A percentile compares a stretch with the other conserved stretches of the same genome.
Evolutionary conservation across 2,797 vertebrate genomes (phyloP).

Genomic region (Chiloscyllium punctatum): DNA sequence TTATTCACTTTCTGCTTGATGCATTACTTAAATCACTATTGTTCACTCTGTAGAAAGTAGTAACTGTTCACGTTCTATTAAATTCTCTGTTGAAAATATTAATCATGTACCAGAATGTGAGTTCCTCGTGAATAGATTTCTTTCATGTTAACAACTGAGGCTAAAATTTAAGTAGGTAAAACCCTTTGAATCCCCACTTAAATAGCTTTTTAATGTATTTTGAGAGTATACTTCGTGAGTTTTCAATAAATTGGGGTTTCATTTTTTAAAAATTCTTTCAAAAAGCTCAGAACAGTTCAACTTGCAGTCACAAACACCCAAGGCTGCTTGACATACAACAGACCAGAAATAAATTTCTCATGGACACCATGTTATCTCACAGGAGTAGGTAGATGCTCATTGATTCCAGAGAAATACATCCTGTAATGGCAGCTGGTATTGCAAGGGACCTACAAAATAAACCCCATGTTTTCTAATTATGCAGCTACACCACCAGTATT

Average conservation of each 20-base stretch:
- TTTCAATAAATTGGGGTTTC: not conserved
- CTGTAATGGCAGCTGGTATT: not conserved
- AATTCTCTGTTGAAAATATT: not conserved
- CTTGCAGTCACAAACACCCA: not conserved
- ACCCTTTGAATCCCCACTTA: not conserved
- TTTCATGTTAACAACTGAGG: not conserved
- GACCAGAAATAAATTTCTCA: not conserved
- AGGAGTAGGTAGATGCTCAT: not conserved
- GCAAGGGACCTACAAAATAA: not conserved
- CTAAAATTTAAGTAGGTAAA: not conserved
- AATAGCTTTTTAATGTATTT: not conserved
- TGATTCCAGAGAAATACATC: not conserved
- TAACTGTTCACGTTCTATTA: not conserved
- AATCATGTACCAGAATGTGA: not conserved
- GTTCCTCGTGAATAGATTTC: not conserved
- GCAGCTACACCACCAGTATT: not conserved
- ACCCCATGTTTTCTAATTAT: not conserved
- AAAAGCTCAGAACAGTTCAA: not conserved
- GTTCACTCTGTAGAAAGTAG: not conserved
- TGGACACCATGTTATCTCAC: not conserved
- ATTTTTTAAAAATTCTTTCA: not conserved
- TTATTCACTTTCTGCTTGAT: not conserved
- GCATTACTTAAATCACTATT: not conserved
- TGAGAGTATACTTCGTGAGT: not conserved
- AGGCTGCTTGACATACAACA: not conserved